Conservation (phyloP, 2,888 invertebrate species). For the Merodon equestris region DNA sequence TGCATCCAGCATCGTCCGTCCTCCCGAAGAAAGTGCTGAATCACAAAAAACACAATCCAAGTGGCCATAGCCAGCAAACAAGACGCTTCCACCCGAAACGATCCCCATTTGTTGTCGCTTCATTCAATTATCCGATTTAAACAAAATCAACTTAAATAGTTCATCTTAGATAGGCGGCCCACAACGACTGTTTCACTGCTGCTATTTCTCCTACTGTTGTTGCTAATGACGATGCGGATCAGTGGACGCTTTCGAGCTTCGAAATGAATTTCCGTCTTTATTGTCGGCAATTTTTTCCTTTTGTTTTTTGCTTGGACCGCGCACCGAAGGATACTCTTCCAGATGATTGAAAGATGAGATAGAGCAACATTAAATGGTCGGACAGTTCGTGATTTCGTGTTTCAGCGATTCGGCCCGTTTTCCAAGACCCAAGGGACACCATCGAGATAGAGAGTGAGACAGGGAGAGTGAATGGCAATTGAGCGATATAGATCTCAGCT, state of each 20-base stretch:
- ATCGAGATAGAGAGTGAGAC: neutral
- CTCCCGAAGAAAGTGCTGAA: no score
- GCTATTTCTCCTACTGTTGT: constrained; percentile 7
- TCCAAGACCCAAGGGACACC: constrained; percentile 2
- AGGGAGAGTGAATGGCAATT: constrained; percentile 15
- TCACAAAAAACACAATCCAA: no score
- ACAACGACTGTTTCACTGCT: neutral
- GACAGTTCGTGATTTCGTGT: constrained; percentile 66
- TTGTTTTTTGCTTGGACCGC: neutral
- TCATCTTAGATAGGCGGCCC: constrained; percentile 51
- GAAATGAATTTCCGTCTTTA: constrained; percentile 36
- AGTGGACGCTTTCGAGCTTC: constrained; percentile 39
- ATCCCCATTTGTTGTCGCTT: constrained; percentile 62
- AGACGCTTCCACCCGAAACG: neutral
- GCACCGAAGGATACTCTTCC: constrained; percentile 49
- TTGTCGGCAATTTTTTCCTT: neutral
- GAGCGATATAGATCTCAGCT: constrained; percentile 51
- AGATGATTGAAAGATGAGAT: constrained; percentile 66
- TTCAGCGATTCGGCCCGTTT: constrained; percentile 43
- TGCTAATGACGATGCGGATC: constrained; percentile 44
- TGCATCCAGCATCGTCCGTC: no score
- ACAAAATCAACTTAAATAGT: constrained; percentile 58
- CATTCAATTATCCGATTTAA: constrained; percentile 64
- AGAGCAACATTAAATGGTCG: constrained; percentile 57
- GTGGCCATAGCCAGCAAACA: no score